Evolutionary conservation across 2,113 vertebrate genomes (phyloP), one percentile per base, ranked within the genome.

Genomic region (Lynx canadensis): DNA sequence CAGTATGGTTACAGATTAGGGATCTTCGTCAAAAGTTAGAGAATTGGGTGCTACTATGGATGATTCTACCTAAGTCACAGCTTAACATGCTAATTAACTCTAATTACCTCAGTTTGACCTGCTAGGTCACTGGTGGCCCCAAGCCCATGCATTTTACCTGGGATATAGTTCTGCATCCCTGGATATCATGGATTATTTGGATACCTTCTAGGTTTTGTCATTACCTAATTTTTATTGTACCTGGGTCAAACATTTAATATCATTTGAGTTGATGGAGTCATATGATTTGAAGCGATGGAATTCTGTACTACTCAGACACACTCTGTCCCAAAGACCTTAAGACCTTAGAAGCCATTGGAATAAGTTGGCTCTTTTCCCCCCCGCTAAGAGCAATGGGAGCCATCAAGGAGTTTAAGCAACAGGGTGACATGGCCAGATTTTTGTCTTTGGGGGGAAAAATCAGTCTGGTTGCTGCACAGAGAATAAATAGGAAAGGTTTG

Each of bases 1-100:
- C 29, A 80, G 73, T 55, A 83, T n/a, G 21, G 19, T 23, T 90
- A 31, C 23, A 86, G 29, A 81, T 94, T 79, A 83, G 9, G 13
- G 23, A n/a, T 73, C n/a, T 79, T 80, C 79, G 21, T 81, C 27
- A 94, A 25, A 91, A 93, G 89, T 87, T 87, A 69, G 31, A 91
- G 33, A 81, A 21, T 18, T 71, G 21, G 25, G 18, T 88, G 31
- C 50, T 84, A 73, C 23, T 89, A 65, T 63, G 25, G 13, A 80
- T 85, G n/a, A 63, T 84, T 93, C 68, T 55, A 80, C 13, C 3
- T 31, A 80, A 88, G 11, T 89, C 63, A 84, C 18, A 84, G 38
- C 57, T 89, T 55, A 74, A 80, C 19, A 91, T 78, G 36, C 38
- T 68, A 21, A 93, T 19, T 79, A 83, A 36, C 95, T 94, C 65